Base-by-base conservation (phyloP, 1,140 invertebrate genomes). In the Drosophila quadrilineata region DNA sequence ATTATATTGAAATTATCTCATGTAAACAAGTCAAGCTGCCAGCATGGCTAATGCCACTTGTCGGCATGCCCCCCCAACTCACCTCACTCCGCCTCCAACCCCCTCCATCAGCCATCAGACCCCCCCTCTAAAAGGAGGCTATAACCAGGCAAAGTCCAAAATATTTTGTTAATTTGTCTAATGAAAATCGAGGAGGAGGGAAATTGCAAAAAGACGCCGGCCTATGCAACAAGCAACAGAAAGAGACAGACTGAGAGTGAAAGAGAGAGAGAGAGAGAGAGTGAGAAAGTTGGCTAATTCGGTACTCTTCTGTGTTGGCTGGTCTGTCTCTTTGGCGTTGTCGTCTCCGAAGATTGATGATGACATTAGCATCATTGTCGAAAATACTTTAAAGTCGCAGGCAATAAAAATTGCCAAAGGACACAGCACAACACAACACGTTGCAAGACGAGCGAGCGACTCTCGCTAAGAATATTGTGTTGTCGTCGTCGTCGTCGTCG, bases 291-390 rank as follows among this genome's bases (percentile, higher is more conserved):
- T 33, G 36, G 64, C 49, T 33, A 62, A 63, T 62, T n/a, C n/a
- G n/a, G n/a, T n/a, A n/a, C n/a, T n/a, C n/a, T n/a, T n/a, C n/a
- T n/a, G n/a, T n/a, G n/a, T n/a, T n/a, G n/a, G n/a, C n/a, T n/a
- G 24, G 3, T 16, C 12, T 17, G 19, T 10, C 12, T 12, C 5
- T n/a, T 0, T 28, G 12, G 3, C 24, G 0, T 38, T 21, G 16
- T 35, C 10, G 21, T 24, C 10, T 38, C 28, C 62, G 85, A 87
- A 87, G 84, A 87, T 87, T 87, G 84, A 87, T 87, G 84, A 87
- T 87, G 84, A 87, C 84, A 87, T 87, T 87, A 87, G 84, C 84
- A 87, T 87, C 84, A 79, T 84, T 87, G 84, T 87, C 68, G 66
- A 87, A 82, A 65, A 77, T 74, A n/a, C n/a, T 87, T 74, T 75